phyloP scores from a whole-genome alignment of 2,888 invertebrate species.

The Eretmocerus hayati region DNA sequence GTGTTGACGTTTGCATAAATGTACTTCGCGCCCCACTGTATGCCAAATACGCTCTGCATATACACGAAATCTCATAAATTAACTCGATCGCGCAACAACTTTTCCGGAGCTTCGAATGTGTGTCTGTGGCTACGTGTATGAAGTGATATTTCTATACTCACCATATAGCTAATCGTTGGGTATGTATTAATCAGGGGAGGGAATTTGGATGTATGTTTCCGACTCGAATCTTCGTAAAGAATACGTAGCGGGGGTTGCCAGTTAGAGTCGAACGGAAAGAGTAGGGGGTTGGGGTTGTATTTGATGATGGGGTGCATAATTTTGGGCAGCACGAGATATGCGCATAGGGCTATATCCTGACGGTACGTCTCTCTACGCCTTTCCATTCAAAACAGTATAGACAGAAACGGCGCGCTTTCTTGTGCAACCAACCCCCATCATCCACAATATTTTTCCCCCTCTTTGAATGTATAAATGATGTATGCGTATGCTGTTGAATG shows the following conservation, averaged over 20 bases:
- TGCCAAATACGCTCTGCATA: background rate
- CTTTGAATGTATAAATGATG: constrained; percentile 22
- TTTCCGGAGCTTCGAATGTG: constrained; percentile 23
- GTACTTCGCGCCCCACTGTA: constrained; percentile 1
- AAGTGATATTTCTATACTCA: too few relatives aligned
- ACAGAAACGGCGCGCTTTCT: background rate
- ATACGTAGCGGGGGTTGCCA: background rate
- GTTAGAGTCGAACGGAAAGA: constrained; percentile 23
- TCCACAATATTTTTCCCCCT: constrained; percentile 20
- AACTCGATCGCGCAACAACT: constrained; percentile 4
- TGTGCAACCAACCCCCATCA: background rate
- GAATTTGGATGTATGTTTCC: too few relatives aligned
- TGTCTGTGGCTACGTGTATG: constrained; percentile 1
- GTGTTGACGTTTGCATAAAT: constrained; percentile 18
- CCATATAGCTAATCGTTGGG: too few relatives aligned
- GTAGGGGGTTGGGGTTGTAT: constrained; percentile 27
- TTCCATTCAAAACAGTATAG: background rate
- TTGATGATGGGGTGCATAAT: constrained; percentile 29
- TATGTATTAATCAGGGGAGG: too few relatives aligned
- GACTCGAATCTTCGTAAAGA: too few relatives aligned
- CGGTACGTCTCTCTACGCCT: background rate
- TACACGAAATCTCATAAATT: constrained; percentile 13
- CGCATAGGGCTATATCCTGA: background rate
- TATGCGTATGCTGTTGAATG: too few relatives aligned
- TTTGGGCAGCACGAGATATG: constrained; percentile 16